A percentile compares a stretch with the other conserved stretches of the same genome.
These are phyloP conservation scores for Drepanosiphum platanoidis DNA, from an alignment of 2,888 invertebrate genomes.

Conservation along the genomic window DNA sequence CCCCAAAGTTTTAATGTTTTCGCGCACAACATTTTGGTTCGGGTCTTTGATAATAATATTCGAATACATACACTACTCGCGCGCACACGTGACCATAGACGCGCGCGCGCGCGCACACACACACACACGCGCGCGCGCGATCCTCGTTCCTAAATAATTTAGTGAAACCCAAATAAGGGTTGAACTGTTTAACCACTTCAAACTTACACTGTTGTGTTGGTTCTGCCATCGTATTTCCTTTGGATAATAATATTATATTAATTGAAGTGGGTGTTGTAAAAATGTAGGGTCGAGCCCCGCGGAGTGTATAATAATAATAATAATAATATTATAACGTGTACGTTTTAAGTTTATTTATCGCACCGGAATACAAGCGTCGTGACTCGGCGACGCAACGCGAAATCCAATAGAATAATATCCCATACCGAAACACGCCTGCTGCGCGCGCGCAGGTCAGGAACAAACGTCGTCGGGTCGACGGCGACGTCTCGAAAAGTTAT, in stretches of 20 bases:
- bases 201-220: background rate
- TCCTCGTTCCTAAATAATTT: background rate
- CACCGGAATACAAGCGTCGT: too few relatives aligned
- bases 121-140: background rate
- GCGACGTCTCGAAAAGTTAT: too few relatives aligned
- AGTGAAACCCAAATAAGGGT: background rate
- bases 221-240: background rate
- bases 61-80: background rate
- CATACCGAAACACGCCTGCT: too few relatives aligned
- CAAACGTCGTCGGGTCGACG: too few relatives aligned
- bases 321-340: too few relatives aligned
- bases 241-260: background rate
- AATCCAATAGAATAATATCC: too few relatives aligned
- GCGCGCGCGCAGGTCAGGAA: too few relatives aligned
- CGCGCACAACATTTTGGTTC: background rate
- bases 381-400: too few relatives aligned
- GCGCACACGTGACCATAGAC: background rate
- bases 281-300: too few relatives aligned
- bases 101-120: background rate
- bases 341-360: background rate
- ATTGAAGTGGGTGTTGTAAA: background rate
- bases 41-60: background rate
- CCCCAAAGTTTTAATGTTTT: background rate
- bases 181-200: constrained; percentile 4
- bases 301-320: too few relatives aligned